Evolutionary conservation across 2,888 invertebrate species (phyloP), one percentile per base, ranked within the genome.

Genomic region (Drosophila hamatofila): DNA sequence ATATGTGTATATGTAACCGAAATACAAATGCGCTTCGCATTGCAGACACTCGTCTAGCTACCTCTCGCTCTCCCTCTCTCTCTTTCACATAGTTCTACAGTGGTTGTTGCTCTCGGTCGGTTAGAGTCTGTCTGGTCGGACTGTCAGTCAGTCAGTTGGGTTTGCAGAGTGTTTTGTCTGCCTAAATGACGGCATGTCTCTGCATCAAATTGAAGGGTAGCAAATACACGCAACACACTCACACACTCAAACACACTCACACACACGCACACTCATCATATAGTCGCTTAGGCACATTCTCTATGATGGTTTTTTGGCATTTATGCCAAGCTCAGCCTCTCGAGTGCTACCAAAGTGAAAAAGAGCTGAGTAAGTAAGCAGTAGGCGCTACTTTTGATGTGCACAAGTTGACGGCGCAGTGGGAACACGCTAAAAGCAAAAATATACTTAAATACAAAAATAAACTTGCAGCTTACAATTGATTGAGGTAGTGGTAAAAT

Each of bases 161-260:
- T 41, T 55, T 78, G 75, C 72, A 62, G 63, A 76, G 66, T 75
- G 78, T 79, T 79, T 79, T 78, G 78, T 72, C 78, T 78, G 80
- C 59, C 76, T 79, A 83, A 83, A 81, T 82, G 87, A 82, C 78
- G 75, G 78, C 81, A 67, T 70, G 76, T 73, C 83, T 80, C 73
- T 80, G 78, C 74, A 72, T 81, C 84, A 76, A 73, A 80, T 81
- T 82, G 87, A 87, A 83, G 83, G 83, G 84, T 87, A 78, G 82
- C 84, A 80, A 82, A 67, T 49, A 72, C 68, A 68, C 60, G 52
- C 35, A 41, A 30, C 56, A 49, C 16, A 49, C 25, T 44, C 56
- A 25, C 23, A 51, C 58, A 44, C 56, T 18, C 23, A n/a, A n/a
- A 51, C 35, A 48, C 44, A 42, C 42, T n/a, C 49, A 18, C 12